These are phyloP conservation scores for Drosophila algonquin DNA, from an alignment of 2,888 invertebrate species.

Conservation along the genomic window DNA sequence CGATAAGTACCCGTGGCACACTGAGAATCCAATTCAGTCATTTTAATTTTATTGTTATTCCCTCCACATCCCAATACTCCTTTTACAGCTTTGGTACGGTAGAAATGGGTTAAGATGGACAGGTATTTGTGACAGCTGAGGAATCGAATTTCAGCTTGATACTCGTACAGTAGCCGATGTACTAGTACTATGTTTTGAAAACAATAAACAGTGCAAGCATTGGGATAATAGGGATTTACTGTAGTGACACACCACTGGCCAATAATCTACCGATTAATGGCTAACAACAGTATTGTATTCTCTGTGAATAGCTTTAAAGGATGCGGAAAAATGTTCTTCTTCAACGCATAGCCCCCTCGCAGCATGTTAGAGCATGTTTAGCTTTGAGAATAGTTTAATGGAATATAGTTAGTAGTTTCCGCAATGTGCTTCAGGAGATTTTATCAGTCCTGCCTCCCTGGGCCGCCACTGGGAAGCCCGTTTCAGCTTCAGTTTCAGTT, in stretches of 20 bases:
- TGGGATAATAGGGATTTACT: no score
- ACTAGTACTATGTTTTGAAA: no score
- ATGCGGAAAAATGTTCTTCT: not conserved
- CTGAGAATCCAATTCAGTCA: conserved; percentile 73
- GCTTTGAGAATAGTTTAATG: conserved; percentile 4
- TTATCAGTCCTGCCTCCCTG: not conserved
- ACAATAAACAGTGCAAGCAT: no score
- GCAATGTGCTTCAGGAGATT: not conserved
- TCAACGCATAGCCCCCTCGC: not conserved
- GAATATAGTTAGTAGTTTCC: conserved; percentile 8
- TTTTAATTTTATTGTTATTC: conserved; percentile 74
- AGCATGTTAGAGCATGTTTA: conserved; percentile 11
- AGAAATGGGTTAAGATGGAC: conserved; percentile 31
- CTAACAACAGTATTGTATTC: no score
- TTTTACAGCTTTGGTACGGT: conserved; percentile 33
- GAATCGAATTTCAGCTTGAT: conserved; percentile 27
- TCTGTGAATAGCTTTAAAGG: no score
- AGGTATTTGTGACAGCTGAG: conserved; percentile 37
- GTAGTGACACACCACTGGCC: no score
- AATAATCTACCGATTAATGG: no score
- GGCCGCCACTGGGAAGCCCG: not conserved
- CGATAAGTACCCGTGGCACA: not conserved
- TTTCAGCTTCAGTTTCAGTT: not conserved
- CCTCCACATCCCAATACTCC: conserved; percentile 29
- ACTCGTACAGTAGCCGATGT: conserved; percentile 16